Conservation (phyloP, 2,797 vertebrate genomes). For the Enteromius thamalakanensis region DNA sequence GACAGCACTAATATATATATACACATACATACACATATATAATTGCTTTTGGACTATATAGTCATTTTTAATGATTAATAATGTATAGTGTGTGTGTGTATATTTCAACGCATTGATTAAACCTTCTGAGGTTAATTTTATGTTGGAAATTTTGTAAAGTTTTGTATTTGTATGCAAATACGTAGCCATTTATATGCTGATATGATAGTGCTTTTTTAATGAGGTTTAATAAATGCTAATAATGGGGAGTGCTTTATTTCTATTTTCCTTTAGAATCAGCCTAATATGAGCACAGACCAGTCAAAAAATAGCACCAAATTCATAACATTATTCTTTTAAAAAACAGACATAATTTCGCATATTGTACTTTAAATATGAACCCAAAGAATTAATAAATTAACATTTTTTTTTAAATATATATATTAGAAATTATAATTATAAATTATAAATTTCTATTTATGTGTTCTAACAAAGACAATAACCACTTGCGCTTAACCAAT, state of each 20-base stretch:
- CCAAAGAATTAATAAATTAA: neutral
- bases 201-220: neutral
- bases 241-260: neutral
- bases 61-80: neutral
- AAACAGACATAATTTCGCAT: neutral
- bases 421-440: no score
- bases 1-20: no score
- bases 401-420: neutral
- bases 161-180: neutral
- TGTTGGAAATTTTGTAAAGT: neutral
- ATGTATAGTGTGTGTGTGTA: neutral
- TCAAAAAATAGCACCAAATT: neutral
- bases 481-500: conserved; percentile 61
- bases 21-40: no score
- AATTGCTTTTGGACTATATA: no score
- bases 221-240: neutral
- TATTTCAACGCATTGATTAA: neutral
- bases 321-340: neutral
- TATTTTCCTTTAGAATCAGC: neutral
- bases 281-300: neutral
- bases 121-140: neutral
- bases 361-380: neutral
- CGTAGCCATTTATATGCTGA: neutral
- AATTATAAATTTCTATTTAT: no score
- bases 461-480: conserved; percentile 3